Evolutionary conservation across 2,888 invertebrate species (phyloP).

Genomic region (Eremobia ochroleuca): DNA sequence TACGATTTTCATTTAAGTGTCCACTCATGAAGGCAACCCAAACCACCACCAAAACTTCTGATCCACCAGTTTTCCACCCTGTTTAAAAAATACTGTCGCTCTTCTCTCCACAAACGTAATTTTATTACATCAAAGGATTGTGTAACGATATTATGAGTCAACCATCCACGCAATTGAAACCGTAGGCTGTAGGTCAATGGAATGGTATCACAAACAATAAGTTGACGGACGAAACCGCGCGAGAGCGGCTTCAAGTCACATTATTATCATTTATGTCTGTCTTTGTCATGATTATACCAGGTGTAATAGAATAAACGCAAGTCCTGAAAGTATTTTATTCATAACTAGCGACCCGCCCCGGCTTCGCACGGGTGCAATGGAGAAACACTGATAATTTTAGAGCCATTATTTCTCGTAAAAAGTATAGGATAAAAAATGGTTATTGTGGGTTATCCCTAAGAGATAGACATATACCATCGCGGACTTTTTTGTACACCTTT

Average conservation of each 20-base stretch:
- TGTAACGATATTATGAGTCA: slow-evolving; percentile 21
- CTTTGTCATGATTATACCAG: neutral
- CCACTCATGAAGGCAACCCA: neutral
- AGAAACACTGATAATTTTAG: no score
- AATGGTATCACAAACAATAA: slow-evolving; percentile 27
- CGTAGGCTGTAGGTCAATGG: slow-evolving; percentile 23
- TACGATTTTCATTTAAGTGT: neutral
- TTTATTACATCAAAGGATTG: slow-evolving; percentile 13
- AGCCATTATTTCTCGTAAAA: no score
- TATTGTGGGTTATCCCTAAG: no score
- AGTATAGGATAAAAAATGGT: no score
- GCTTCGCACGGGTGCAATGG: no score
- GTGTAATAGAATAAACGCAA: no score
- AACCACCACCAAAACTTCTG: slow-evolving; percentile 3
- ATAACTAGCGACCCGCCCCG: no score
- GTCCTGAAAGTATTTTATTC: no score
- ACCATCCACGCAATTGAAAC: slow-evolving; percentile 20
- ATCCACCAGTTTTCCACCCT: neutral
- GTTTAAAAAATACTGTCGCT: neutral
- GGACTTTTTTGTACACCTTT: no score
- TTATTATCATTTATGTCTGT: neutral
- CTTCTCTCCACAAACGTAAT: slow-evolving; percentile 1
- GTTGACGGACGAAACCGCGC: slow-evolving; percentile 8
- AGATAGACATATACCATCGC: no score
- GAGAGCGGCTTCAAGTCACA: neutral